Evolutionary conservation across 2,888 invertebrate genomes (phyloP).

Genomic region (Aleiodes testaceus): DNA sequence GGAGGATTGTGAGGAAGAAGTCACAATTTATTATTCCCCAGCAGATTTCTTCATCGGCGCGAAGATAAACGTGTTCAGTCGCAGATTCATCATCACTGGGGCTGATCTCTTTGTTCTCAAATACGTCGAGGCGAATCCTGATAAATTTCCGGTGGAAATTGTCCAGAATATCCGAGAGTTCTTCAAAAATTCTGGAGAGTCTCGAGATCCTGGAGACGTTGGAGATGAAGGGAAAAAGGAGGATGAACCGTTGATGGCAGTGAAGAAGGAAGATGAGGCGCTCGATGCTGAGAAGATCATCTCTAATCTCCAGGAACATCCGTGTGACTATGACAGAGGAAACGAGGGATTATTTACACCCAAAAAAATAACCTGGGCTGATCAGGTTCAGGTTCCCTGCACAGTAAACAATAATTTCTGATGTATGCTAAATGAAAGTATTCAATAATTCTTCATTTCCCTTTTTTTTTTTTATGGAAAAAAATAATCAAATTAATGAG

Average conservation of each 20-base stretch:
- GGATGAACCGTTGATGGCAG: constrained; percentile 1
- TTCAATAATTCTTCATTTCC: constrained; percentile 23
- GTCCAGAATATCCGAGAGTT: constrained; percentile 81
- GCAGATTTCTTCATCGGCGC: constrained; percentile 87
- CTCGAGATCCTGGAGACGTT: constrained; percentile 57
- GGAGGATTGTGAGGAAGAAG: constrained; percentile 12
- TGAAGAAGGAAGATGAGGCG: neutral
- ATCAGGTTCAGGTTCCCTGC: constrained; percentile 50
- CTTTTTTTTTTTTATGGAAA: neutral
- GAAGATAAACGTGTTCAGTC: constrained; percentile 81
- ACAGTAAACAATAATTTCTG: neutral
- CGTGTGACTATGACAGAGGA: neutral
- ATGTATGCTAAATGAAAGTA: constrained; percentile 39
- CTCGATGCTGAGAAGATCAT: constrained; percentile 8
- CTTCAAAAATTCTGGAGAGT: constrained; percentile 78
- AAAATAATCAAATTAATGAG: constrained; percentile 43
- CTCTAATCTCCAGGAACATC: neutral
- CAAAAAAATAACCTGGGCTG: constrained; percentile 53
- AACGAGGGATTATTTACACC: neutral
- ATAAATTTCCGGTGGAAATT: constrained; percentile 81
- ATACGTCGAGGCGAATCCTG: constrained; percentile 83
- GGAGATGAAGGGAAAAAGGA: constrained; percentile 21
- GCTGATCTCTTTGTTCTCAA: constrained; percentile 86
- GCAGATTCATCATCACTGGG: constrained; percentile 84
- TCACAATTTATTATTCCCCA: constrained; percentile 83